Base-by-base conservation (phyloP, 1,140 invertebrate genomes). In the Octopus sinensis region DNA sequence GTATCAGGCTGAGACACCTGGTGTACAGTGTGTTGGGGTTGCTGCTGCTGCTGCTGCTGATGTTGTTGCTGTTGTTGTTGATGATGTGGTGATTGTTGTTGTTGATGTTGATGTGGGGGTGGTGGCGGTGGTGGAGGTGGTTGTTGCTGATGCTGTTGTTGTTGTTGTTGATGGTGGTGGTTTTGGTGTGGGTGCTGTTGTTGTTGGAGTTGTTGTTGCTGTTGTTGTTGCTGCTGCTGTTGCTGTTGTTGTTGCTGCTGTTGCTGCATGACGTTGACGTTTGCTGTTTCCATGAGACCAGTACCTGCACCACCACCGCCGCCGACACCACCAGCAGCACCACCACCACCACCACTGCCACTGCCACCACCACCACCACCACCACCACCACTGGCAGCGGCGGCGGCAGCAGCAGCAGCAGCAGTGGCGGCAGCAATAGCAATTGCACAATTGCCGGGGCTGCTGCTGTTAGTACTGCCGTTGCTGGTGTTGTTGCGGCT, bases 211-310 rank as follows among this genome's bases (percentile, higher is more conserved):
- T 52, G 51, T 52, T 78, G 52, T 9, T 78, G 77, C 6, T 53
- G 77, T 13, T 78, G 77, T 78, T 53, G 53, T 52, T 53, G 51
- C 13, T 52, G 77, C 6, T 53, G 77, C 51, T 53, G 53, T 43
- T n/a, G 83, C 79, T 17, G 79, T 84, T 54, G 83, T 80, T 68
- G 81, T 79, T 10, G 81, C 80, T 23, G 81, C 10, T 6, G 80
- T 68, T 4, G 83, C 62, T n/a, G 78, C 73, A 43, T 80, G 79
- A 53, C 13, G 5, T 43, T 76, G 53, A 68, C 78, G 53, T 54
- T 54, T 77, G 53, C 53, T 5, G 6, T 76, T 53, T n/a, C 81
- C 81, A 30, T 17, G 30, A 73, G 17, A 23, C 68, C 30, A n/a
- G 68, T 13, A 73, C 30, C 30, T 73, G 68, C 5, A 73, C 17